These are phyloP conservation scores for Oreocharis arfaki DNA, from an alignment of 2,113 vertebrate genomes.

Conservation along the genomic window DNA sequence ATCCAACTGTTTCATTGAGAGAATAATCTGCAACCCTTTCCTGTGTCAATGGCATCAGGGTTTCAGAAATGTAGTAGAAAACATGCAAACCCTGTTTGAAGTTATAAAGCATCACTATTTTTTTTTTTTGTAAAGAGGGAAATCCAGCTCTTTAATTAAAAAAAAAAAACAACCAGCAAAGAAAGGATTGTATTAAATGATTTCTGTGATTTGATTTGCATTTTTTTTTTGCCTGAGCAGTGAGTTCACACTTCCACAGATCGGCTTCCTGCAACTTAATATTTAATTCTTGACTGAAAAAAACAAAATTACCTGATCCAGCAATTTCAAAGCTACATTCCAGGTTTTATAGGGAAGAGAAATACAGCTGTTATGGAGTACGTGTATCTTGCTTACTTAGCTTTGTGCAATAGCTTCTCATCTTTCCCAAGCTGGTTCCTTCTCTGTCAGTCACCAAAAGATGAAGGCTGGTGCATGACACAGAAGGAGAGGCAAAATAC, in stretches of 20 bases:
- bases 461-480: not conserved
- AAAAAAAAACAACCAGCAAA: not conserved
- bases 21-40: not conserved
- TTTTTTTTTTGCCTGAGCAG: not conserved
- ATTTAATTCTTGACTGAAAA: not conserved
- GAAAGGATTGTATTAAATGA: not conserved
- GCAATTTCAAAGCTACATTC: not conserved
- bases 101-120: not conserved
- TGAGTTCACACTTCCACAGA: not conserved
- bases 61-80: not conserved
- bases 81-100: not conserved
- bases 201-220: not conserved
- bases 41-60: not conserved
- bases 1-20: not conserved
- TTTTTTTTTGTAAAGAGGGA: not conserved
- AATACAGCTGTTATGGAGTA: not conserved
- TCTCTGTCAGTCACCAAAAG: not conserved
- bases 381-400: not conserved
- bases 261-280: not conserved
- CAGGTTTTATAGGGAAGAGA: not conserved
- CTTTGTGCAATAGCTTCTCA: not conserved
- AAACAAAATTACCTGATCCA: not conserved
- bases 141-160: not conserved
- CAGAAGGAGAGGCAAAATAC: not conserved
- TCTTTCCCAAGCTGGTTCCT: not conserved